phyloP scores from a whole-genome alignment of 2,888 invertebrate genomes.

The Scaptodrosophila latifasciaeformis region DNA sequence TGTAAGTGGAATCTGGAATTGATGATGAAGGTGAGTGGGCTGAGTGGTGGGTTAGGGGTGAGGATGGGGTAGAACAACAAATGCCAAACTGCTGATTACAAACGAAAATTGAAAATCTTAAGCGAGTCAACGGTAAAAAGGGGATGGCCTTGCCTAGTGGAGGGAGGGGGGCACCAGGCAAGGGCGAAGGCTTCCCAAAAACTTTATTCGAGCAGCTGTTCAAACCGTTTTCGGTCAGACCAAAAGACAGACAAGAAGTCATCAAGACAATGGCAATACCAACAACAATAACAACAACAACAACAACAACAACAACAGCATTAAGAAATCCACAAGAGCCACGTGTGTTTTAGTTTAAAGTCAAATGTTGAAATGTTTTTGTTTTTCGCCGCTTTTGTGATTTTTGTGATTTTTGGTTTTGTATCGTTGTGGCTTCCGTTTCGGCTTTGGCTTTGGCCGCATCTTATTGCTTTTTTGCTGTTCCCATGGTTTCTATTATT shows the following conservation, averaged over 20 bases:
- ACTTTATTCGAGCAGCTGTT: slow-evolving; percentile 62
- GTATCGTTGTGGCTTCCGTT: slow-evolving; percentile 2
- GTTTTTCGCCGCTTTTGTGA: slow-evolving; percentile 13
- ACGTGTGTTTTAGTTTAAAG: slow-evolving; percentile 62
- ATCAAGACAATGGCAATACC: no score
- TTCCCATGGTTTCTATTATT: slow-evolving; percentile 9
- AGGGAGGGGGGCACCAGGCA: background rate
- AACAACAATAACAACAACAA: no score
- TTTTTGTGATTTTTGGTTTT: slow-evolving; percentile 20
- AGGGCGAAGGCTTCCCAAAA: slow-evolving; percentile 18
- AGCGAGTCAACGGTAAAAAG: slow-evolving; percentile 47
- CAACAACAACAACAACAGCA: no score
- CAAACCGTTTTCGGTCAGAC: slow-evolving; percentile 27
- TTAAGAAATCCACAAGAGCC: slow-evolving; percentile 46
- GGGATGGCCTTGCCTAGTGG: slow-evolving; percentile 10
- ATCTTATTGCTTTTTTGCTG: slow-evolving; percentile 12
- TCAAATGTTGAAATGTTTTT: slow-evolving; percentile 51
- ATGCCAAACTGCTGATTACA: slow-evolving; percentile 49
- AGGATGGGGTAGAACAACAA: background rate
- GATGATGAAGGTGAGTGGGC: background rate
- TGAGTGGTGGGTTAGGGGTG: background rate
- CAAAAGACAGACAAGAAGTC: slow-evolving; percentile 3
- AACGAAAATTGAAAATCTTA: slow-evolving; percentile 67
- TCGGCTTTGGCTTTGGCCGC: slow-evolving; percentile 5
- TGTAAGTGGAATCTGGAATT: background rate